Percentiles rank a stretch among this genome's conserved stretches.
Conservation (phyloP, 2,113 vertebrate species). For the Semnornis frantzii region DNA sequence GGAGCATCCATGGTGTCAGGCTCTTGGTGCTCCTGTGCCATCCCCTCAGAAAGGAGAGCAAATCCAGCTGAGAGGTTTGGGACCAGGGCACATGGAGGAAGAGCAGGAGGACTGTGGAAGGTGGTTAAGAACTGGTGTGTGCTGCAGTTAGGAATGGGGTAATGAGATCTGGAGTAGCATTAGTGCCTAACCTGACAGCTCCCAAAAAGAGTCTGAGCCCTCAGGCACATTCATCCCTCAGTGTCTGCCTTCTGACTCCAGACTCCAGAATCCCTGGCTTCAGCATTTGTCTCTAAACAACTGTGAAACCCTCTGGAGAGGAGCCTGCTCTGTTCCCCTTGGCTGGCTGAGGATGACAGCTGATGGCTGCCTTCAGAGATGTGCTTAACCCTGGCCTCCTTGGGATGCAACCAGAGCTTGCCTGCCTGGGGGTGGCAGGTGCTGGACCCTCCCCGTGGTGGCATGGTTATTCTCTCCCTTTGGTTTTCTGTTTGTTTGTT, state of each 20-base stretch:
- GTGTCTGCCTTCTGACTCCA: not conserved
- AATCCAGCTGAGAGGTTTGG: not conserved
- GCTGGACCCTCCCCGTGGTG: not conserved
- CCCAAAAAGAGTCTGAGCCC: not conserved
- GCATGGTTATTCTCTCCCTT: not conserved
- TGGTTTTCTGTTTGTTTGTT: not conserved
- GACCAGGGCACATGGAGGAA: not conserved
- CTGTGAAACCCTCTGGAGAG: not conserved
- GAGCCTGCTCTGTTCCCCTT: accelerated
- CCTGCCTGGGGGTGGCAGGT: not conserved
- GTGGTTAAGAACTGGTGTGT: not conserved
- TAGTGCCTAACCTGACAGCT: not conserved
- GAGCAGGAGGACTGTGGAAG: not conserved
- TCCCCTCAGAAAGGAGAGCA: not conserved
- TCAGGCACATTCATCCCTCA: accelerated
- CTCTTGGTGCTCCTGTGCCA: not conserved
- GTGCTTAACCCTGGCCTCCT: not conserved
- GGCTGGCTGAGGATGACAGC: not conserved
- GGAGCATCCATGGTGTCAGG: accelerated
- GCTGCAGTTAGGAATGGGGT: not conserved
- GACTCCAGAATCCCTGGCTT: not conserved
- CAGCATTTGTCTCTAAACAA: not conserved
- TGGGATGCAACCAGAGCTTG: not conserved
- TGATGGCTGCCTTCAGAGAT: not conserved
- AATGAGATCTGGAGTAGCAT: not conserved